Conservation (phyloP, 2,888 invertebrate species). For the Megalurothrips usitatus region DNA sequence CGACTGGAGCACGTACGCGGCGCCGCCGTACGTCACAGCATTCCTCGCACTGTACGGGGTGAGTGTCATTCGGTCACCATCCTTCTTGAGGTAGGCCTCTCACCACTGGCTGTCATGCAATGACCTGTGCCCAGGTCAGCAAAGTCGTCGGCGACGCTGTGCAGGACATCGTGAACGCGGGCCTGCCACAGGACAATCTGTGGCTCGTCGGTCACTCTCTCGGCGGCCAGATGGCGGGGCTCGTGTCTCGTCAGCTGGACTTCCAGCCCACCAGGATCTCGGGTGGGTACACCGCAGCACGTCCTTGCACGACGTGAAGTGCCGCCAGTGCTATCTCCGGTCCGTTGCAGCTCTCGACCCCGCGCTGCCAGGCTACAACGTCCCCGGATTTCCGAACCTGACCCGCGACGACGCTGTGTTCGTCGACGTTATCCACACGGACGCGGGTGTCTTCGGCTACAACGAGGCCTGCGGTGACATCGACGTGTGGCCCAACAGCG, state of each 20-base stretch:
- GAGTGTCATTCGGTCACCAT: neutral
- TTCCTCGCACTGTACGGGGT: neutral
- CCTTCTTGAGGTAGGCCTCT: neutral
- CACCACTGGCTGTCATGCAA: neutral
- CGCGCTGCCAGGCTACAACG: neutral
- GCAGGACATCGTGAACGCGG: neutral
- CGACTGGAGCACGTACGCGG: conserved; percentile 32
- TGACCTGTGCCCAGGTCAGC: neutral
- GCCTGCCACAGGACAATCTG: neutral
- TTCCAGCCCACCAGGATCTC: neutral
- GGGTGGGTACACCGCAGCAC: neutral
- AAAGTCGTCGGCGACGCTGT: neutral
- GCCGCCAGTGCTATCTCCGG: neutral
- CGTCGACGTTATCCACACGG: conserved; percentile 13
- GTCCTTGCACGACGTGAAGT: neutral
- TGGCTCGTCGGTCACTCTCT: conserved; percentile 4
- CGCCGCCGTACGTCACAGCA: neutral
- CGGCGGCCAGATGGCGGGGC: neutral
- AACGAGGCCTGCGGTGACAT: neutral
- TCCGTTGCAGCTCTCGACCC: neutral
- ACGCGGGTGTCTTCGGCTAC: neutral
- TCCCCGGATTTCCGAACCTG: neutral
- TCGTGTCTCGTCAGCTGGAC: neutral
- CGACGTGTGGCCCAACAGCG: neutral
- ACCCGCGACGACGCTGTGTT: neutral